Evolutionary conservation across 2,113 vertebrate genomes (phyloP).

Genomic region (Emydocephalus ijimae): DNA sequence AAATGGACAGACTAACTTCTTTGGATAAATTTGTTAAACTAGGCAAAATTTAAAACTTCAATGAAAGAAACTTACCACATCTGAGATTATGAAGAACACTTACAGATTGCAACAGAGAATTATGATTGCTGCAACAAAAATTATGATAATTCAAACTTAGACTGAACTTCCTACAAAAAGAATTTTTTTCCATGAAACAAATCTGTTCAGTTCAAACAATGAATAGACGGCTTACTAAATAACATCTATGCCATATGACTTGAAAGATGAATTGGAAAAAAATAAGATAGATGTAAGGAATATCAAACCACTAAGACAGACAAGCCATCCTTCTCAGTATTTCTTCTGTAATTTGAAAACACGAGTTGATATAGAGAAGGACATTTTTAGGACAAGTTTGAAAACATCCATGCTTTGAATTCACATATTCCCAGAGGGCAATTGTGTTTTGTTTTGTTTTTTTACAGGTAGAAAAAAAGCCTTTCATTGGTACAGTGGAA

Average conservation of each 20-base stretch:
- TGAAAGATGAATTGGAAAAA: neutral
- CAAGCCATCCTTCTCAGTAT: neutral
- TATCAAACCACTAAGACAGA: neutral
- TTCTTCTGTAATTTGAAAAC: neutral
- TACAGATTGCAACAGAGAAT: neutral
- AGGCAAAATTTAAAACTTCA: neutral
- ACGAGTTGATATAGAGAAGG: neutral
- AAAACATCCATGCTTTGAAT: neutral
- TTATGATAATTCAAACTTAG: neutral
- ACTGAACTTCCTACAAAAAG: neutral
- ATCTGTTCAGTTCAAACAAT: neutral
- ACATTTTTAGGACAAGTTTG: neutral
- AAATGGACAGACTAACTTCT: neutral
- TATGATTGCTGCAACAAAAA: neutral
- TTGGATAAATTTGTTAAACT: neutral
- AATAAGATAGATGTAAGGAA: neutral
- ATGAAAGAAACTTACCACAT: neutral
- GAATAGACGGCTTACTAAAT: neutral
- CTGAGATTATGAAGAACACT: neutral
- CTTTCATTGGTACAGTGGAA: neutral
- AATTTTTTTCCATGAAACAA: neutral
- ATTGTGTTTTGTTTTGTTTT: neutral
- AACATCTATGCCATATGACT: neutral
- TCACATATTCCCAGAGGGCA: neutral
- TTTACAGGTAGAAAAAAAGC: neutral